Percentiles rank a stretch among this genome's conserved stretches.
Conservation (phyloP, 2,797 vertebrate genomes). For the Hemibagrus guttatus region DNA sequence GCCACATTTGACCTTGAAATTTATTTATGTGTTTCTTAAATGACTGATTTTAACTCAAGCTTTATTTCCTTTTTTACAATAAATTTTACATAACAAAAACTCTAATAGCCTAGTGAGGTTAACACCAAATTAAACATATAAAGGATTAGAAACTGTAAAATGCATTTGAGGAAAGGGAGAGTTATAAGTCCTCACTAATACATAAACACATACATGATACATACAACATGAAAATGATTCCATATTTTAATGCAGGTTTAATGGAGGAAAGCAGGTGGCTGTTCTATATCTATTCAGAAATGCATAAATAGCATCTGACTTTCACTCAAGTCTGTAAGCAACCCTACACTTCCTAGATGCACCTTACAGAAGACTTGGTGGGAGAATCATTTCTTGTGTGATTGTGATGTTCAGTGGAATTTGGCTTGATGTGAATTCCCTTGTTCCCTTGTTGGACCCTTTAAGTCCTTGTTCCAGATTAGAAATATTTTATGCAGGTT, state of each 20-base stretch:
- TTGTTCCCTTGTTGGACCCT: slow-evolving; percentile 39
- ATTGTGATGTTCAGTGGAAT: slow-evolving; percentile 64
- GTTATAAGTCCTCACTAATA: slow-evolving; percentile 68
- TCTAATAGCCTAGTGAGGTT: slow-evolving; percentile 58
- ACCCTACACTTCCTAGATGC: slow-evolving; percentile 34
- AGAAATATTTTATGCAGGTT: slow-evolving; percentile 39
- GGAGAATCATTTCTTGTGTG: slow-evolving; percentile 59
- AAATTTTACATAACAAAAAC: slow-evolving; percentile 70
- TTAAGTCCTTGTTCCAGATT: slow-evolving; percentile 42
- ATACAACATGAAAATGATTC: slow-evolving; percentile 59
- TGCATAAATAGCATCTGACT: slow-evolving; percentile 67
- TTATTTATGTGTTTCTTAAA: slow-evolving; percentile 65
- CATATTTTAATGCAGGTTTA: slow-evolving; percentile 66
- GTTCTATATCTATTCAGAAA: slow-evolving; percentile 61
- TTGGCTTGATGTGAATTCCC: slow-evolving; percentile 64
- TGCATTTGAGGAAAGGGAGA: slow-evolving; percentile 62
- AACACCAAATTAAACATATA: slow-evolving; percentile 54
- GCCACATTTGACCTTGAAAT: slow-evolving; percentile 59
- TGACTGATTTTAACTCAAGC: slow-evolving; percentile 67
- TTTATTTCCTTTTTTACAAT: slow-evolving; percentile 75
- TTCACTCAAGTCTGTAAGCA: slow-evolving; percentile 25
- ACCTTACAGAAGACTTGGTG: slow-evolving; percentile 57
- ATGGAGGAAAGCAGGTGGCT: slow-evolving; percentile 71
- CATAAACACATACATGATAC: slow-evolving; percentile 62
- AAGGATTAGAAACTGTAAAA: slow-evolving; percentile 64